Percentiles rank a stretch among this genome's conserved stretches.
These are phyloP conservation scores for Cuniculus paca DNA, from an alignment of 2,797 vertebrate genomes.

Conservation along the genomic window DNA sequence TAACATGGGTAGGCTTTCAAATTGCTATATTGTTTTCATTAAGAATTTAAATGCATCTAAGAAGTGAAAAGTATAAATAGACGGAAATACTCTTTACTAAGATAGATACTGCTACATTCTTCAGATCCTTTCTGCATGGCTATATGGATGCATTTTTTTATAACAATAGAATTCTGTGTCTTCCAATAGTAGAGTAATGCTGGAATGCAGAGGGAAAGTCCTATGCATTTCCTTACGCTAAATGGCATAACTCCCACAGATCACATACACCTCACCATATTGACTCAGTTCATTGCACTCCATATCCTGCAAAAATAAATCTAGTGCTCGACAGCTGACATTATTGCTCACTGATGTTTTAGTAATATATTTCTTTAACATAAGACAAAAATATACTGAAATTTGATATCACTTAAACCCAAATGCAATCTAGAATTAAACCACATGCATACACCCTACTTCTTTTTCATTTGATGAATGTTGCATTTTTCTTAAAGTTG, in stretches of 20 bases:
- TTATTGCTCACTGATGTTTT: slow-evolving; percentile 85
- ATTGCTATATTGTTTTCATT: slow-evolving; percentile 81
- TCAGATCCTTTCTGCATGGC: slow-evolving; percentile 55
- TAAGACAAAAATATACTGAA: slow-evolving; percentile 89
- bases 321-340: slow-evolving; percentile 86
- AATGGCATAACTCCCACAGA: slow-evolving; percentile 86
- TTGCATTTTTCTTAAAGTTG: slow-evolving; percentile 80
- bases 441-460: slow-evolving; percentile 76
- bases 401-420: slow-evolving; percentile 86
- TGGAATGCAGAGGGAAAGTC: slow-evolving; percentile 74
- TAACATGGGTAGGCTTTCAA: slow-evolving; percentile 77
- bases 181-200: slow-evolving; percentile 71
- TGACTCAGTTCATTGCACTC: slow-evolving; percentile 89
- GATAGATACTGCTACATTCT: slow-evolving; percentile 74
- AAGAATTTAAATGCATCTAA: slow-evolving; percentile 83
- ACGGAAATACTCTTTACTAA: slow-evolving; percentile 76
- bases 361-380: slow-evolving; percentile 88
- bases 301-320: slow-evolving; percentile 90
- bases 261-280: slow-evolving; percentile 88
- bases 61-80: slow-evolving; percentile 84
- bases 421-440: slow-evolving; percentile 87
- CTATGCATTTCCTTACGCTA: slow-evolving; percentile 84
- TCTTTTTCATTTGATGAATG: slow-evolving; percentile 71
- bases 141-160: slow-evolving; percentile 68
- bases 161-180: slow-evolving; percentile 75